These are phyloP conservation scores for Caenorhabditis brenneri DNA, from an alignment of 1,140 invertebrate species.

Conservation along the genomic window DNA sequence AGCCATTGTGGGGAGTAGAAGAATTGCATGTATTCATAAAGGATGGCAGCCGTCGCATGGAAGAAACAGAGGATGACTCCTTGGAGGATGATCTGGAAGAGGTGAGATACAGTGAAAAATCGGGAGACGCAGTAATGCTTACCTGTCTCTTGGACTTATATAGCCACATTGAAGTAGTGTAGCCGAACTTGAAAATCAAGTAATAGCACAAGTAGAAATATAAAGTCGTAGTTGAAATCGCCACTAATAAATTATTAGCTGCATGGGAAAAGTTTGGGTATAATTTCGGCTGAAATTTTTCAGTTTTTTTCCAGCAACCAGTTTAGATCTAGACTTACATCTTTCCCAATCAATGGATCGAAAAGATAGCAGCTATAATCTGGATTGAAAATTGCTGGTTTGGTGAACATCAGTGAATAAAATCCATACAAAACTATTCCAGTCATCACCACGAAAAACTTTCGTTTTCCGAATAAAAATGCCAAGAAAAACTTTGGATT, in stretches of 20 bases:
- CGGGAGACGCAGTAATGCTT: background rate
- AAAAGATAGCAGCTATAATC: background rate
- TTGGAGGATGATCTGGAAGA: background rate
- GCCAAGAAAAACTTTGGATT: too few species aligned
- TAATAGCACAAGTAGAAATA: slow-evolving; percentile 19
- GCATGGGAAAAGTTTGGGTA: background rate
- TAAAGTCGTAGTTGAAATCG: background rate
- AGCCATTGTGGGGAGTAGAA: too few species aligned
- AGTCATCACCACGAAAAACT: too few species aligned
- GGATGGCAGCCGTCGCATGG: too few species aligned
- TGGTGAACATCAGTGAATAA: background rate
- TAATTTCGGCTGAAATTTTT: background rate
- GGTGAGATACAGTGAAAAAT: too few species aligned
- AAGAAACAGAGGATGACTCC: background rate
- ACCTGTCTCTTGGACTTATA: background rate
- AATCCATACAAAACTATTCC: too few species aligned
- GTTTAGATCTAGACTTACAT: background rate
- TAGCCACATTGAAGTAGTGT: background rate
- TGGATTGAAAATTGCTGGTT: background rate
- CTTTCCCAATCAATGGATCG: background rate
- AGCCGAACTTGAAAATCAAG: slow-evolving; percentile 5
- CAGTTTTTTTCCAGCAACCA: too few species aligned
- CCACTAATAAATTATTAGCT: background rate
- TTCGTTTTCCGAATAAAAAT: background rate
- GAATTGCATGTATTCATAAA: too few species aligned